Evolutionary conservation across 2,888 invertebrate genomes (phyloP).

Genomic region (Nomada fabriciana): DNA sequence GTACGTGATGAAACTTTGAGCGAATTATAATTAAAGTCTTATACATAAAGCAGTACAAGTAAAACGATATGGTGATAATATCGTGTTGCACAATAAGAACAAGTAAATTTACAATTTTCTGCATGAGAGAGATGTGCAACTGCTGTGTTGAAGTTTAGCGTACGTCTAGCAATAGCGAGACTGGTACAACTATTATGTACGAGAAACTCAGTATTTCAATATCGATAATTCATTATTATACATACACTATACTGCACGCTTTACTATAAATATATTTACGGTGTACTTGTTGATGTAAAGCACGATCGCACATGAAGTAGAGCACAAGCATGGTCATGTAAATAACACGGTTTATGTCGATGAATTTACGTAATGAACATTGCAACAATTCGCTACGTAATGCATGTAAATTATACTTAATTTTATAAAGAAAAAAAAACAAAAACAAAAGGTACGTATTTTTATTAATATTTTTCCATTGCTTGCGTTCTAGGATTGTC

Average conservation of each 20-base stretch:
- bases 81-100: slow-evolving; percentile 24
- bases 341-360: slow-evolving; percentile 75
- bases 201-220: slow-evolving; percentile 48
- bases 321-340: slow-evolving; percentile 79
- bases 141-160: slow-evolving; percentile 51
- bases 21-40: slow-evolving; percentile 20
- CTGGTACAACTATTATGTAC: slow-evolving; percentile 43
- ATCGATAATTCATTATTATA: slow-evolving; percentile 51
- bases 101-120: slow-evolving; percentile 29
- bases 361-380: slow-evolving; percentile 53
- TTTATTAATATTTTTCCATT: slow-evolving; percentile 82
- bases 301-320: slow-evolving; percentile 71
- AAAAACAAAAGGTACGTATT: slow-evolving; percentile 57
- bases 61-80: slow-evolving; percentile 20
- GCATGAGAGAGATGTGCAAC: slow-evolving; percentile 53
- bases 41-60: slow-evolving; percentile 20
- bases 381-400: slow-evolving; percentile 55
- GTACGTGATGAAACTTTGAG: slow-evolving; percentile 3
- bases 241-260: slow-evolving; percentile 66
- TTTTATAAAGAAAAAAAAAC: slow-evolving; percentile 34
- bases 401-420: slow-evolving; percentile 70
- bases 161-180: slow-evolving; percentile 34
- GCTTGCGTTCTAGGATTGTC: slow-evolving; percentile 84
- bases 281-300: slow-evolving; percentile 64
- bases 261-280: slow-evolving; percentile 60